A percentile compares a stretch with the other conserved stretches of the same genome.
phyloP scores from a whole-genome alignment of 37 sponge, comb jelly and placozoan genomes.

The Mnemiopsis leidyi region DNA sequence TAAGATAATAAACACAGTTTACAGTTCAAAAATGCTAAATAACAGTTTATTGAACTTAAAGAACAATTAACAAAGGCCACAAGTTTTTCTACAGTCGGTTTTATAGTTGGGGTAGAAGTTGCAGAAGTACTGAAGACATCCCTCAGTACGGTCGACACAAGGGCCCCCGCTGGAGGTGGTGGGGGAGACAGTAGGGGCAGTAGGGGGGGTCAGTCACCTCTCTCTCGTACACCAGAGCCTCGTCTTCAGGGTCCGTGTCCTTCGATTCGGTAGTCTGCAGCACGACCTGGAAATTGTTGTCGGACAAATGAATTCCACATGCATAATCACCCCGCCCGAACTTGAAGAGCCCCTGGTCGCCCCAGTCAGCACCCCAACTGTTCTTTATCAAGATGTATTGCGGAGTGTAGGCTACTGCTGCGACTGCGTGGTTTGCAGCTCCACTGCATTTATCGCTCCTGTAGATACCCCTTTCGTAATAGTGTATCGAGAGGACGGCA shows the following conservation, averaged over 20 bases:
- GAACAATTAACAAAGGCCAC: not conserved
- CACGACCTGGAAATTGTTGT: not conserved
- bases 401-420: constrained; percentile 30
- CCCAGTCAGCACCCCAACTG: constrained; percentile 39
- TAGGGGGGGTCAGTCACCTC: not conserved
- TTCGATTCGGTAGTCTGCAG: not conserved
- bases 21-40: not conserved
- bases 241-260: not conserved
- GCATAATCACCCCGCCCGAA: not conserved
- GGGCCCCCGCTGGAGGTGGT: not conserved
- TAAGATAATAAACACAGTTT: not conserved
- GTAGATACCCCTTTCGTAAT: not conserved
- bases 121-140: not conserved
- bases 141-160: not conserved
- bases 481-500: constrained; percentile 29
- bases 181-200: not conserved
- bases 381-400: constrained; percentile 23
- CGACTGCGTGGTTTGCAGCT: constrained; percentile 16
- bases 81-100: not conserved
- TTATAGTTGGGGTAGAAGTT: constrained; percentile 12
- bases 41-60: not conserved
- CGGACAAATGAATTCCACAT: not conserved
- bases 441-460: constrained; percentile 8
- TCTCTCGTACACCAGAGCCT: not conserved
- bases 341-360: constrained; percentile 28